Evolutionary conservation across 2,888 invertebrate genomes (phyloP), one percentile per base, ranked within the genome.

Genomic region (Xylota sylvarum): DNA sequence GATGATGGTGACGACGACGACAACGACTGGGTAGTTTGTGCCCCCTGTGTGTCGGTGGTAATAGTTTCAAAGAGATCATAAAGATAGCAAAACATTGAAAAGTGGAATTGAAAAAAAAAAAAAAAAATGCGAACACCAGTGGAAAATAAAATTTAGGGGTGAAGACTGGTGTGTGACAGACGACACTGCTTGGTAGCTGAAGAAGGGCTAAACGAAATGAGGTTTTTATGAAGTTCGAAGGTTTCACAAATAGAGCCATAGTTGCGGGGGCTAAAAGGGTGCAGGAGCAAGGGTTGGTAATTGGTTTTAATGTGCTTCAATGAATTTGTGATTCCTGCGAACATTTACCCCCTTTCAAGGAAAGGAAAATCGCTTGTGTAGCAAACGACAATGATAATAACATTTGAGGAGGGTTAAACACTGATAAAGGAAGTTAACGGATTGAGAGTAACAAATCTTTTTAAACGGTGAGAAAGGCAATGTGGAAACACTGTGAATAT

Each of bases 221-320:
- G 73, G 37, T 40, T 85, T 81, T 81, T 76, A 81, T 76, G 76
- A 81, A 72, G 67, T 85, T 81, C 65, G 46, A 85, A 74, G 76
- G 70, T 65, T 83, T 23, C 30, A 35, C 70, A 62, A 70, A 79
- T 64, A 56, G 65, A 76, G 65, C 27, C 65, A 48, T 76, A 46
- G 62, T 19, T 6, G 27, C 12, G 43, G 30, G 40, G 17, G 27
- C 17, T 17, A 43, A 27, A 56, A 37, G 27, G 73, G 30, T 65
- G 50, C 46, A 40, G 27, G 5, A 32, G 37, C 9, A 60, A 27
- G 50, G 83, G 56, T 65, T 35, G 62, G 84, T 79, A 80, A 85
- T 80, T 76, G 76, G 55, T 72, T 76, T 76, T 52, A 72, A 79
- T 79, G 64, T 50, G 70, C 70, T 64, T n/a, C 60, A 74, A 80